Evolutionary conservation across 2,113 vertebrate species (phyloP).

Genomic region (Zeus faber): DNA sequence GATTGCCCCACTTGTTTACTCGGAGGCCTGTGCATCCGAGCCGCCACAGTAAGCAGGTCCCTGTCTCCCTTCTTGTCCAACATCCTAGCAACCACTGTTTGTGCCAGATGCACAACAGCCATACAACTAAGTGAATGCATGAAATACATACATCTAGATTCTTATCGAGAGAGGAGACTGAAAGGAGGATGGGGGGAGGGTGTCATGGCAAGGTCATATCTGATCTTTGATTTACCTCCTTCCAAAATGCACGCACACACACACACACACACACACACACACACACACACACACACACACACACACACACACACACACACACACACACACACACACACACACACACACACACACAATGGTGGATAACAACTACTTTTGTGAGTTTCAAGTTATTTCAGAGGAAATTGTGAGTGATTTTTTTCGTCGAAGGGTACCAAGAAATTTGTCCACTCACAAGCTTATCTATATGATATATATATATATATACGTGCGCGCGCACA

Average conservation of each 20-base stretch:
- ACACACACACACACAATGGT: too few relatives aligned
- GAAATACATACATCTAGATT: conserved; percentile 39
- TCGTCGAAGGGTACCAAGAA: too few relatives aligned
- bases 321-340: too few relatives aligned
- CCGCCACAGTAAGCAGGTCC: background rate
- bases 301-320: too few relatives aligned
- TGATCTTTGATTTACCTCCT: conserved; percentile 33
- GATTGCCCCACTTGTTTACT: background rate
- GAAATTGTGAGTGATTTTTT: too few relatives aligned
- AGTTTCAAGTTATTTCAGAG: too few relatives aligned
- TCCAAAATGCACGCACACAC: background rate
- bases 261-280: background rate
- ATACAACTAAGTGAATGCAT: conserved; percentile 37
- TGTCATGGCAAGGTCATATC: conserved; percentile 36
- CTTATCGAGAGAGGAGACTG: conserved; percentile 42
- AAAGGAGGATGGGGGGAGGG: conserved; percentile 12
- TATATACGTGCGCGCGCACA: too few relatives aligned
- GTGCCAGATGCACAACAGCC: conserved; percentile 55
- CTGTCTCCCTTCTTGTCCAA: conserved; percentile 51
- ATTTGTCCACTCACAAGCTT: too few relatives aligned
- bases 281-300: too few relatives aligned
- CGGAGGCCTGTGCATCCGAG: background rate
- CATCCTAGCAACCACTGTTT: conserved; percentile 59
- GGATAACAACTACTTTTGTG: too few relatives aligned
- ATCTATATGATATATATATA: too few relatives aligned